phyloP scores from a whole-genome alignment of 2,888 invertebrate genomes.

The Smittia sp. region DNA sequence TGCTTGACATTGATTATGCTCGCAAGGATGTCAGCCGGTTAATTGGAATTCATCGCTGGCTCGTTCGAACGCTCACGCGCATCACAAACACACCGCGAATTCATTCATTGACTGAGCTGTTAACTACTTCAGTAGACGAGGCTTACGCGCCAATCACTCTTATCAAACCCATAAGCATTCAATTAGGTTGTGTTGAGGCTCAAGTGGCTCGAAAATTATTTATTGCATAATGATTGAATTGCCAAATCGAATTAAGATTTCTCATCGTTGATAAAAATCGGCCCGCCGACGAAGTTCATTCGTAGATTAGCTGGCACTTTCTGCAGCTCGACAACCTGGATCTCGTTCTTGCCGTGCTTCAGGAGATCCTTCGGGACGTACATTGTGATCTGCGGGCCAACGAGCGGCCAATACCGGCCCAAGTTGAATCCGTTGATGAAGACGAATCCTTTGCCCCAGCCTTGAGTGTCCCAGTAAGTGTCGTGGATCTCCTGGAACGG shows the following conservation, averaged over 20 bases:
- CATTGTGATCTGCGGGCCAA: constrained; percentile 78
- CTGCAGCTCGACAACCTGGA: constrained; percentile 61
- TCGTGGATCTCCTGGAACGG: constrained; percentile 59
- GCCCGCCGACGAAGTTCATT: constrained; percentile 49
- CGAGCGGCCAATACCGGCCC: constrained; percentile 76
- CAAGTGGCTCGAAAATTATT: too few relatives aligned
- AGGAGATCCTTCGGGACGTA: constrained; percentile 77
- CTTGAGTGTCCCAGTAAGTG: constrained; percentile 71
- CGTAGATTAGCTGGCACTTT: constrained; percentile 47
- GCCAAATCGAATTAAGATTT: constrained; percentile 1
- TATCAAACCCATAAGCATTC: too few relatives aligned
- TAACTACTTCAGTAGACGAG: too few relatives aligned
- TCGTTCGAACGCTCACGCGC: too few relatives aligned
- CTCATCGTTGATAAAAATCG: constrained; percentile 46
- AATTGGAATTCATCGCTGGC: too few relatives aligned
- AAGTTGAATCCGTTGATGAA: constrained; percentile 82
- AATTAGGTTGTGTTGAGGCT: too few relatives aligned
- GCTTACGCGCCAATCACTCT: too few relatives aligned
- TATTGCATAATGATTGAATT: too few relatives aligned
- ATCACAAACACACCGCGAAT: too few relatives aligned
- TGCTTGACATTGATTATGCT: too few relatives aligned
- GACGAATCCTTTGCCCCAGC: constrained; percentile 85
- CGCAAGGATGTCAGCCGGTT: too few relatives aligned
- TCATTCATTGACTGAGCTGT: too few relatives aligned
- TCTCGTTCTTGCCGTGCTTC: constrained; percentile 55